Percentiles rank a stretch among this genome's conserved stretches.
These are phyloP conservation scores for Porphyrio hochstetteri DNA, from an alignment of 2,113 vertebrate species.

Conservation along the genomic window DNA sequence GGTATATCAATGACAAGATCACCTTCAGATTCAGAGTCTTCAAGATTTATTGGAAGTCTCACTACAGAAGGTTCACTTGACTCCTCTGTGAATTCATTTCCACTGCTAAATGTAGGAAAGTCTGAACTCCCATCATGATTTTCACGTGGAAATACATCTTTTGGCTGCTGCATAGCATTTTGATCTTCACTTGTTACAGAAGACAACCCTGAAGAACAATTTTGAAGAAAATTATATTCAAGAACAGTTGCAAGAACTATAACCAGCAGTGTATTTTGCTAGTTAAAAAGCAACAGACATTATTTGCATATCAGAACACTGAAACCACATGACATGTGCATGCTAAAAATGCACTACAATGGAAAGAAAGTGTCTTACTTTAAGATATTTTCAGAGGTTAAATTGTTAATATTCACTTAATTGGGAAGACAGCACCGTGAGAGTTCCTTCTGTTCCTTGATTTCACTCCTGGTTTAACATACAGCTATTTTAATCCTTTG, in stretches of 20 bases:
- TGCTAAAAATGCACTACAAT: not conserved
- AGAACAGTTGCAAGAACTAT: slow-evolving; percentile 70
- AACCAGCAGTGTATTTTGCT: slow-evolving; percentile 71
- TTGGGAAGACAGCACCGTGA: slow-evolving; percentile 42
- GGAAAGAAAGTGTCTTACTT: not conserved
- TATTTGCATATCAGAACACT: not conserved
- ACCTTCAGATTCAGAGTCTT: slow-evolving; percentile 71
- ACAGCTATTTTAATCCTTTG: slow-evolving; percentile 76
- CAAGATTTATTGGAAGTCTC: slow-evolving; percentile 43
- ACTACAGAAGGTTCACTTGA: not conserved
- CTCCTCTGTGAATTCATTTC: not conserved
- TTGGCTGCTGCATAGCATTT: not conserved
- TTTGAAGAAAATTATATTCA: slow-evolving; percentile 80
- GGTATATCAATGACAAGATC: slow-evolving; percentile 75
- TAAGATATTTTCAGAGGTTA: not conserved
- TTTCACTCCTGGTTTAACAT: slow-evolving; percentile 72
- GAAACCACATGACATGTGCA: not conserved
- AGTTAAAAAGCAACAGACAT: not conserved
- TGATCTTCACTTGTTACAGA: not conserved
- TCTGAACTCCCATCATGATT: not conserved
- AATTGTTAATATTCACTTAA: not conserved
- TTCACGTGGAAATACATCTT: not conserved
- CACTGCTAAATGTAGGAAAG: not conserved
- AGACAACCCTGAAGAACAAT: slow-evolving; percentile 73
- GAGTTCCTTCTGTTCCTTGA: slow-evolving; percentile 74